Conservation (phyloP, 2,797 vertebrate genomes). For the Sarcophilus harrisii region DNA sequence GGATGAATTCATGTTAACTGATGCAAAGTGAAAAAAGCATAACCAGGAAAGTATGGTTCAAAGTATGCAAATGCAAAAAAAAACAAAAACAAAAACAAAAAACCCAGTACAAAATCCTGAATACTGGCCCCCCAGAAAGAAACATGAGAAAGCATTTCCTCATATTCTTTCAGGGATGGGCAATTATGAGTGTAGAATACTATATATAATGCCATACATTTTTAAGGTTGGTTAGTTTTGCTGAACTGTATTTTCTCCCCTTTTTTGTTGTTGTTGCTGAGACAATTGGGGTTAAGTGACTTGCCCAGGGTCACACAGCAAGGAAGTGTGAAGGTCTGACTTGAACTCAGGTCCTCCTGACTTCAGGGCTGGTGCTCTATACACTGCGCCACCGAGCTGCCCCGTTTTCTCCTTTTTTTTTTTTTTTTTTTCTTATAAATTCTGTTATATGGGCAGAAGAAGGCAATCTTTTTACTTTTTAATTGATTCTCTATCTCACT, state of each 20-base stretch:
- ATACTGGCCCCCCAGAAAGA: neutral
- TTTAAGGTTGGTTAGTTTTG: neutral
- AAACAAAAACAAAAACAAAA: too few species aligned
- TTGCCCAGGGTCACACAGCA: too few species aligned
- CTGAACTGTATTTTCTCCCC: too few species aligned
- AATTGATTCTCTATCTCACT: neutral
- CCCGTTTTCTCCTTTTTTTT: too few species aligned
- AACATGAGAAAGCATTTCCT: neutral
- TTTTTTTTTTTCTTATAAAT: too few species aligned
- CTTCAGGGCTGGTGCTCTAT: too few species aligned
- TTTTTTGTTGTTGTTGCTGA: too few species aligned
- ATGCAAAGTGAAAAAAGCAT: neutral
- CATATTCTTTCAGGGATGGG: neutral
- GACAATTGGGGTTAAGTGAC: too few species aligned
- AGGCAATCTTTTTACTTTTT: neutral
- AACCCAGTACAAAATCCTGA: neutral
- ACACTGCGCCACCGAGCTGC: too few species aligned
- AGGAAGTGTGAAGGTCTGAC: too few species aligned
- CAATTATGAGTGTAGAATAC: neutral
- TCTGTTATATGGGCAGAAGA: neutral
- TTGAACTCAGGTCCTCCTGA: too few species aligned
- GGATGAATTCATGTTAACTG: neutral
- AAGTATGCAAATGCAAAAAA: neutral
- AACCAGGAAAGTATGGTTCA: neutral
- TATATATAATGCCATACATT: neutral